Conservation (phyloP, 2,797 vertebrate species). For the Momotus momota region DNA sequence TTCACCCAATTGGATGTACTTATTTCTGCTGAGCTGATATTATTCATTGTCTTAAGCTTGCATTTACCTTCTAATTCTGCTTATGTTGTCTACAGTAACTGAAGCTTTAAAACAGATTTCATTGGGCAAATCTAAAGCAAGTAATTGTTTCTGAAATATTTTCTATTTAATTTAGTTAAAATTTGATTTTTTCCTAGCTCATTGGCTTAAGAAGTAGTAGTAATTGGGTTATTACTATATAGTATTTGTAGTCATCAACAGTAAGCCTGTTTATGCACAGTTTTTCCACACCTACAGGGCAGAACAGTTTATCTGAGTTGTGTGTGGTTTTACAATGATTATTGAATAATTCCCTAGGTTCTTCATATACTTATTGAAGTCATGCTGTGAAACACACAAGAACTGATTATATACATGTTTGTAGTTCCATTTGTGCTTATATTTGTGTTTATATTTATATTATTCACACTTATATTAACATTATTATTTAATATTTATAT, state of each 20-base stretch:
- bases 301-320: background rate
- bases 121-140: slow-evolving; percentile 35
- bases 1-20: background rate
- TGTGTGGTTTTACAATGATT: background rate
- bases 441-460: background rate
- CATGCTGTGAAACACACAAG: background rate
- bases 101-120: slow-evolving; percentile 18
- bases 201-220: background rate
- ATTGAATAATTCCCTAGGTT: background rate
- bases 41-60: slow-evolving; percentile 25
- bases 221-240: slow-evolving; percentile 4
- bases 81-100: background rate
- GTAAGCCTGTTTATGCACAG: background rate
- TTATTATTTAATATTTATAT: background rate
- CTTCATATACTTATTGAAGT: background rate
- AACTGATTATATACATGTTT: background rate
- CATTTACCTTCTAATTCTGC: slow-evolving; percentile 46
- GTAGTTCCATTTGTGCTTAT: background rate
- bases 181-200: background rate
- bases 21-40: background rate
- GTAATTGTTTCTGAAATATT: slow-evolving; percentile 36
- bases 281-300: background rate
- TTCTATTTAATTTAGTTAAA: slow-evolving; percentile 43
- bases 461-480: background rate
- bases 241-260: background rate